phyloP scores from a whole-genome alignment of 2,888 invertebrate species.

The Anticlea derivata region DNA sequence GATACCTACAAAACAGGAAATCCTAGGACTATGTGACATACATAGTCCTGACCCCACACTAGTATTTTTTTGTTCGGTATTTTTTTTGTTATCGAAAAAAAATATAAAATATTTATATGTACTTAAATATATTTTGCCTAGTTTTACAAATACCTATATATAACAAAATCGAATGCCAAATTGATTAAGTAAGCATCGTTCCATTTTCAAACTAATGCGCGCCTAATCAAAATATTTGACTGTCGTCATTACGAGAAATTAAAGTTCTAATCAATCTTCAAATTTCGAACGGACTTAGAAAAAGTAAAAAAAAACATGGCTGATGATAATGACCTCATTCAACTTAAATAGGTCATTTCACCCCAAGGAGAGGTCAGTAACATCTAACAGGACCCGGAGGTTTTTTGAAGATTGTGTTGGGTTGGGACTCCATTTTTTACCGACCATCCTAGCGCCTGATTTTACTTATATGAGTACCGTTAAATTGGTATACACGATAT shows the following conservation, averaged over 20 bases:
- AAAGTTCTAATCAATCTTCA: constrained; percentile 38
- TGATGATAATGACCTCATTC: constrained; percentile 71
- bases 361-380: constrained; percentile 72
- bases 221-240: constrained; percentile 24
- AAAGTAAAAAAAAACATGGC: constrained; percentile 42
- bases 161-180: neutral
- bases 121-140: no score
- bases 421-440: constrained; percentile 76
- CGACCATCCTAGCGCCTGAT: constrained; percentile 68
- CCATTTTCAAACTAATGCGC: constrained; percentile 15
- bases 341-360: constrained; percentile 80
- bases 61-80: no score
- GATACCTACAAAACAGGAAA: no score
- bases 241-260: constrained; percentile 24
- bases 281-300: constrained; percentile 34
- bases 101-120: no score
- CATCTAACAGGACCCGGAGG: constrained; percentile 75
- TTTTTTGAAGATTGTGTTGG: constrained; percentile 62
- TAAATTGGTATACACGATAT: constrained; percentile 54
- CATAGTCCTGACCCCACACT: no score
- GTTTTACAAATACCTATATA: no score
- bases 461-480: constrained; percentile 77
- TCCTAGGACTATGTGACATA: no score
- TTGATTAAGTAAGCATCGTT: constrained; percentile 3
- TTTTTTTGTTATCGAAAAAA: no score